Percentiles rank a stretch among this genome's conserved stretches.
These are phyloP conservation scores for Lysandra coridon DNA, from an alignment of 2,888 invertebrate species.

Conservation along the genomic window DNA sequence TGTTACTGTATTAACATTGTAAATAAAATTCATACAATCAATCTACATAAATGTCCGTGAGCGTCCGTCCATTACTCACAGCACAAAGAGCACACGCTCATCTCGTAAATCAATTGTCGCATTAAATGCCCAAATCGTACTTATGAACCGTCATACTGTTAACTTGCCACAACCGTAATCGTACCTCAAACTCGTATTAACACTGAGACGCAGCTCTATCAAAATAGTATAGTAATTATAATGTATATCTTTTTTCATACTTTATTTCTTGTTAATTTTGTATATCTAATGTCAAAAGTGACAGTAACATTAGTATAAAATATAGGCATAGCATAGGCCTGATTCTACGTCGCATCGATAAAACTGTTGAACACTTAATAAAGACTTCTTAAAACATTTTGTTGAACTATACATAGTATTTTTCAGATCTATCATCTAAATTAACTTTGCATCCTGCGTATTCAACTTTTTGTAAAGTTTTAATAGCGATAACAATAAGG, in stretches of 20 bases:
- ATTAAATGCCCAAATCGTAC: slow-evolving; percentile 76
- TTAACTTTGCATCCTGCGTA: too few species aligned
- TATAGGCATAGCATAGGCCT: too few species aligned
- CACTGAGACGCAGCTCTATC: neutral
- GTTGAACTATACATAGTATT: neutral
- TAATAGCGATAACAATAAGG: neutral
- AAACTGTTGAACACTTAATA: too few species aligned
- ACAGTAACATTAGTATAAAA: too few species aligned
- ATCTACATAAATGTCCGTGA: slow-evolving; percentile 81
- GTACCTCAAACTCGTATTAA: neutral
- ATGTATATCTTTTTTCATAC: too few species aligned
- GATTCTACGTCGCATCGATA: too few species aligned
- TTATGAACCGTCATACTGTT: slow-evolving; percentile 65
- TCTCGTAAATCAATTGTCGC: slow-evolving; percentile 78
- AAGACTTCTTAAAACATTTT: too few species aligned
- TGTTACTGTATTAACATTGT: slow-evolving; percentile 81
- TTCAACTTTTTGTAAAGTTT: too few species aligned
- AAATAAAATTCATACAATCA: slow-evolving; percentile 81
- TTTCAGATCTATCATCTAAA: neutral
- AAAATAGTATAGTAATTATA: too few species aligned
- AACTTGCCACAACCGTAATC: slow-evolving; percentile 34
- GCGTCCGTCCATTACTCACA: slow-evolving; percentile 80
- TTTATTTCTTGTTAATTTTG: too few species aligned
- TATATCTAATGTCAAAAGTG: too few species aligned
- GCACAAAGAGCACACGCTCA: slow-evolving; percentile 80